Conservation (phyloP, 2,888 invertebrate genomes). For the Oligia strigilis region DNA sequence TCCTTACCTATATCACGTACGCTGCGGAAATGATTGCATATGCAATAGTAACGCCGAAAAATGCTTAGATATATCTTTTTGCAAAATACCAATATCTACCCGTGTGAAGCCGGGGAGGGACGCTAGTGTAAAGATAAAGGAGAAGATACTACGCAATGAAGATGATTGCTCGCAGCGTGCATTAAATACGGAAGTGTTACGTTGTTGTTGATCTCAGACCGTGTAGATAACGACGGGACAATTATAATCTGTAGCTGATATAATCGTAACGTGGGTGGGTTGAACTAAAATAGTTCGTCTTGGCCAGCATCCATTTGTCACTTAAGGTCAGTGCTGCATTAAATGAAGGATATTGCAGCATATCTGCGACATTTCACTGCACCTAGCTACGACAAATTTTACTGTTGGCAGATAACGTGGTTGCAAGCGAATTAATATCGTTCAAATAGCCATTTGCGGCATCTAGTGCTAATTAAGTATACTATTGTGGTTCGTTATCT, state of each 20-base stretch:
- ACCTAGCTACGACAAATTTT: background rate
- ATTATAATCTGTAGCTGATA: conserved; percentile 61
- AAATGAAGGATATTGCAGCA: conserved; percentile 62
- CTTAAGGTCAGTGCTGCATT: conserved; percentile 77
- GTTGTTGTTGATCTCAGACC: conserved; percentile 55
- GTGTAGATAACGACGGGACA: conserved; percentile 52
- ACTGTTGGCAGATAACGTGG: background rate
- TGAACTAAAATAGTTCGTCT: conserved; percentile 80
- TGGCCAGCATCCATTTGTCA: conserved; percentile 82
- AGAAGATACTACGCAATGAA: no score
- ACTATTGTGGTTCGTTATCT: conserved; percentile 18
- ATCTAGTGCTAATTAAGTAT: background rate
- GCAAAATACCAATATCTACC: no score
- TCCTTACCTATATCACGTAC: no score
- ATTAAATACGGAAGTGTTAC: conserved; percentile 43
- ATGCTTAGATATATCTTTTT: no score
- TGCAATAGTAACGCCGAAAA: no score
- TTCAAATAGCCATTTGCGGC: conserved; percentile 1
- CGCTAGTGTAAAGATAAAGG: no score
- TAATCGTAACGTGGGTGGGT: conserved; percentile 70
- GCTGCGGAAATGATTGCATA: no score
- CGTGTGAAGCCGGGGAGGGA: no score
- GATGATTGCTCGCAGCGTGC: conserved; percentile 23
- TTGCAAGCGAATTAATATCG: background rate
- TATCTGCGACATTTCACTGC: conserved; percentile 35